Percentiles rank a stretch among this genome's conserved stretches.
These are phyloP conservation scores for Zonotrichia leucophrys DNA, from an alignment of 2,113 vertebrate genomes.

Conservation along the genomic window DNA sequence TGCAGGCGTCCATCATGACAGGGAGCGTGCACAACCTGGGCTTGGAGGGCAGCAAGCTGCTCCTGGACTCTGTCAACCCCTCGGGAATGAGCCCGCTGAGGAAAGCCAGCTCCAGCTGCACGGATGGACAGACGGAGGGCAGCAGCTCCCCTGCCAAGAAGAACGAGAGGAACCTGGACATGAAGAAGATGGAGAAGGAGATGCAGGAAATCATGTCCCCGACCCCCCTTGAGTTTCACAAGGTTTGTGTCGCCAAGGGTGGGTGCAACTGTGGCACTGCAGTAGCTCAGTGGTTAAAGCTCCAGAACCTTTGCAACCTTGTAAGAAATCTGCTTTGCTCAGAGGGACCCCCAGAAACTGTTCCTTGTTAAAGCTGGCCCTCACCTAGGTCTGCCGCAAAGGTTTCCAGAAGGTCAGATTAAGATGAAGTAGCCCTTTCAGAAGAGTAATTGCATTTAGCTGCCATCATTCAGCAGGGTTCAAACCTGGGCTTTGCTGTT, in stretches of 20 bases:
- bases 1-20: constrained; percentile 94
- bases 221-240: constrained; percentile 84
- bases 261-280: neutral
- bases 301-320: neutral
- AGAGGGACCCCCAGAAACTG: neutral
- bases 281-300: neutral
- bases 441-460: neutral
- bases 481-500: neutral
- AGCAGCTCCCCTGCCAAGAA: constrained; percentile 69
- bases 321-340: neutral
- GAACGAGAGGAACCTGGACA: constrained; percentile 68
- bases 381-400: neutral
- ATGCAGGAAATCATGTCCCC: constrained; percentile 77
- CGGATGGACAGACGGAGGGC: constrained; percentile 66
- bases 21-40: constrained; percentile 85
- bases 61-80: constrained; percentile 75
- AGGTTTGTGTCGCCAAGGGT: constrained; percentile 72
- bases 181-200: constrained; percentile 69
- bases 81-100: constrained; percentile 71
- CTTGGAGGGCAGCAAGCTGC: constrained; percentile 80
- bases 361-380: neutral
- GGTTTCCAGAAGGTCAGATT: neutral
- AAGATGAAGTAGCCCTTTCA: neutral
- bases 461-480: neutral
- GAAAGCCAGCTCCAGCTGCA: constrained; percentile 63